These are phyloP conservation scores for Cercocebus atys DNA, from an alignment of 2,113 vertebrate species.

Conservation along the genomic window DNA sequence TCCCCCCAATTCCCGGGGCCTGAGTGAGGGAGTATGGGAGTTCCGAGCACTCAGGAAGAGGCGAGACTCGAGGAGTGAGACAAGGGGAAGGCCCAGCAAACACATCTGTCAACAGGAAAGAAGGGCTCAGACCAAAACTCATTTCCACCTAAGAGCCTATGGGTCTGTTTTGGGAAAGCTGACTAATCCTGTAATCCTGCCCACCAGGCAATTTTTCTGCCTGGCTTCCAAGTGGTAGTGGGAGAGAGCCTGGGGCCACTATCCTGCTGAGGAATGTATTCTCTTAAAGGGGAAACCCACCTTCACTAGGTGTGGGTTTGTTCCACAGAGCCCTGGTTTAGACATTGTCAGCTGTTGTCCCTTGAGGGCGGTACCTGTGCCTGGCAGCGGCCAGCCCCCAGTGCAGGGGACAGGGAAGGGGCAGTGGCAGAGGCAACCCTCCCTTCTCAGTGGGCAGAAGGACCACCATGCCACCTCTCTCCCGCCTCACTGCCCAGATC, in stretches of 20 bases:
- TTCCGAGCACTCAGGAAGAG: not conserved
- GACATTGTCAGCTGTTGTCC: not conserved
- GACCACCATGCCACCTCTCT: too few species aligned
- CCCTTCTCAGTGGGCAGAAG: too few species aligned
- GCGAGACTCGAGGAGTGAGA: not conserved
- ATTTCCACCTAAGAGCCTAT: conserved; percentile 49
- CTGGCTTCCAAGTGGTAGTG: conserved; percentile 60
- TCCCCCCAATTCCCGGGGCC: not conserved
- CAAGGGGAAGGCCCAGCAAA: not conserved
- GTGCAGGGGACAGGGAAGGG: not conserved
- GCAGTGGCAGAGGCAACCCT: not conserved
- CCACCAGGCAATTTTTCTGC: conserved; percentile 68
- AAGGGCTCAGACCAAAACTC: conserved; percentile 40
- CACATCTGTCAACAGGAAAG: conserved; percentile 50
- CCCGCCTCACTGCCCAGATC: not conserved
- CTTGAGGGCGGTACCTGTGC: accelerated
- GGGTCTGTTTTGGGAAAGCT: conserved; percentile 68
- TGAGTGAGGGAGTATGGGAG: not conserved
- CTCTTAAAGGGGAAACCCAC: conserved; percentile 57
- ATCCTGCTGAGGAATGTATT: not conserved
- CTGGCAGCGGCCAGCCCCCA: not conserved
- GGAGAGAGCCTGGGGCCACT: conserved; percentile 31
- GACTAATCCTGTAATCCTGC: conserved; percentile 63
- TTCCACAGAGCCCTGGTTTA: not conserved
- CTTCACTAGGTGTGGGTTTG: not conserved